Percentiles rank a stretch among this genome's conserved stretches.
Conservation (phyloP, 2,113 vertebrate genomes). For the Notarius quadriscutis region DNA sequence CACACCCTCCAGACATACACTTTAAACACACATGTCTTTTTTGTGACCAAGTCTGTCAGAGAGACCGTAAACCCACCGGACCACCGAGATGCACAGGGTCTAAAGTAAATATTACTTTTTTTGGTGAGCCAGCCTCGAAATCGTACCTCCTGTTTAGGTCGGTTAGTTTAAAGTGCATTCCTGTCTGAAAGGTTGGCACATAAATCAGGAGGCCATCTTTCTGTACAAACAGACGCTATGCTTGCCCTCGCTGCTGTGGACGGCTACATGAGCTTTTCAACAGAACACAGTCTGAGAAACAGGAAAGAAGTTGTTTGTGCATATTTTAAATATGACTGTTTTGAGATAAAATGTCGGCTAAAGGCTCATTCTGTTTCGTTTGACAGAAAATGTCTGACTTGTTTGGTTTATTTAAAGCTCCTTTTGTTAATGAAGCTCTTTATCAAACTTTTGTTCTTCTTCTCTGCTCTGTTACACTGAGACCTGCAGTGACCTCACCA, state of each 20-base stretch:
- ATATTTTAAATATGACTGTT: not conserved
- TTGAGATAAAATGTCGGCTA: not conserved
- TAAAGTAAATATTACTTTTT: conserved; percentile 78
- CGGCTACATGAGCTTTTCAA: not conserved
- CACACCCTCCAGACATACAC: conserved; percentile 46
- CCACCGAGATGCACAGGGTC: conserved; percentile 67
- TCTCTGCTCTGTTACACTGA: not conserved
- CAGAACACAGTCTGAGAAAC: not conserved
- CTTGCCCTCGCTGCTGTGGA: not conserved
- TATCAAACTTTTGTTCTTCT: not conserved
- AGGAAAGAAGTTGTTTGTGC: not conserved
- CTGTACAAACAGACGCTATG: not conserved
- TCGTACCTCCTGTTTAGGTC: conserved; percentile 58
- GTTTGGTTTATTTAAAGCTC: not conserved
- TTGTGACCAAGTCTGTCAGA: conserved; percentile 59
- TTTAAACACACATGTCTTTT: conserved; percentile 67
- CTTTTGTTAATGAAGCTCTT: not conserved
- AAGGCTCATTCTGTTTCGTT: not conserved
- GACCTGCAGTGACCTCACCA: not conserved
- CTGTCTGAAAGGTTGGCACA: conserved; percentile 71
- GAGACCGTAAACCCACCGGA: conserved; percentile 59
- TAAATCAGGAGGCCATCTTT: conserved; percentile 69
- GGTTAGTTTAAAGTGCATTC: conserved; percentile 76
- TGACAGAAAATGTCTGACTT: not conserved
- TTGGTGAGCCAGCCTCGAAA: conserved; percentile 72